phyloP scores from a whole-genome alignment of 2,797 vertebrate species.

The Vipera ursinii region DNA sequence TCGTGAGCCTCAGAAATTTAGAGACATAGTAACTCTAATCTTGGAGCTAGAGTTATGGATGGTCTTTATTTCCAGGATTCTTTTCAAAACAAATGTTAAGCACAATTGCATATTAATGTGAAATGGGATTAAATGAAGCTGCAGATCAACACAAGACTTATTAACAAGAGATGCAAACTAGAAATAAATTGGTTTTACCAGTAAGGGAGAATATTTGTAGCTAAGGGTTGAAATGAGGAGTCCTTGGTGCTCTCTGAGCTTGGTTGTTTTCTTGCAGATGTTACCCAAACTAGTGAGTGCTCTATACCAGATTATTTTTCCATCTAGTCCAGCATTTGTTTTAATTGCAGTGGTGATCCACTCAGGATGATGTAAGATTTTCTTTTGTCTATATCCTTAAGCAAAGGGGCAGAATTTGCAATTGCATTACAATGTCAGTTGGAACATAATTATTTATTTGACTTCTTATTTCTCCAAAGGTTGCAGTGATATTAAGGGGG shows the following conservation, averaged over 20 bases:
- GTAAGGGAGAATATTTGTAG: no score
- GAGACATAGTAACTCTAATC: not conserved
- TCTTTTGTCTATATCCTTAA: not conserved
- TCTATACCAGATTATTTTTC: not conserved
- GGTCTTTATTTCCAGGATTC: not conserved
- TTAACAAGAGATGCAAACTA: not conserved
- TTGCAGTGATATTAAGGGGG: not conserved
- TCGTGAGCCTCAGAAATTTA: not conserved
- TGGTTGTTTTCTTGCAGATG: no score
- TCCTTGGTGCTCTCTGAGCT: no score
- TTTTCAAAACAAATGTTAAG: not conserved
- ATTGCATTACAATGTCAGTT: not conserved
- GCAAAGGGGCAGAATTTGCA: not conserved
- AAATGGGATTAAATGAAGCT: not conserved
- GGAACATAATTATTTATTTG: not conserved
- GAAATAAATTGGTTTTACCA: not conserved
- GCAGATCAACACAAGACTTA: not conserved
- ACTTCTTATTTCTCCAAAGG: not conserved
- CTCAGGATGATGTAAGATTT: not conserved
- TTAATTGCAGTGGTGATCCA: not conserved
- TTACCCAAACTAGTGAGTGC: no score
- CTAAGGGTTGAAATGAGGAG: no score
- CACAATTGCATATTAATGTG: not conserved
- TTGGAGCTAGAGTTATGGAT: not conserved
- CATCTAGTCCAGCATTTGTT: not conserved